These are phyloP conservation scores for Microtus richardsoni DNA, from an alignment of 2,113 vertebrate species.

Conservation along the genomic window DNA sequence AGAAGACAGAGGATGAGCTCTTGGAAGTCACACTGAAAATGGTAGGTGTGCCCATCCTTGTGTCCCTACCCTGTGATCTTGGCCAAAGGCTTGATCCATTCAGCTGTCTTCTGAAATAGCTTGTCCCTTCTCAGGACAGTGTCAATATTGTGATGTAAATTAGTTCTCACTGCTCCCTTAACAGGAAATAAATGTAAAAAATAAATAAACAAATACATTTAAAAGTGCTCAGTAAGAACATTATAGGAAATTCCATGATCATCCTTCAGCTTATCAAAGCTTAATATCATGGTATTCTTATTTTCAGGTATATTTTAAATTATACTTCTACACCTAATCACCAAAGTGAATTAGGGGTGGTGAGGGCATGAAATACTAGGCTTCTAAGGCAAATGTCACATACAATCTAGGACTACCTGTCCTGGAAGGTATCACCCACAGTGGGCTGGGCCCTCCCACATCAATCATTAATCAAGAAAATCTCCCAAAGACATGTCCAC, in stretches of 20 bases:
- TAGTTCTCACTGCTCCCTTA: background rate
- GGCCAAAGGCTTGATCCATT: background rate
- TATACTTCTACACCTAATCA: background rate
- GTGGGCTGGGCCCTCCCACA: background rate
- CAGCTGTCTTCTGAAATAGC: background rate
- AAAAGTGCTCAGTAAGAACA: background rate
- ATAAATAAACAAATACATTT: background rate
- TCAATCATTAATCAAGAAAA: background rate
- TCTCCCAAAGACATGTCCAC: background rate
- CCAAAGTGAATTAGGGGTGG: background rate
- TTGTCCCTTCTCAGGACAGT: background rate
- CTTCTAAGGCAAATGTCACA: background rate
- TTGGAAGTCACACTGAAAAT: background rate
- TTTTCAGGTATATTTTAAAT: background rate
- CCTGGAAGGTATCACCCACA: background rate
- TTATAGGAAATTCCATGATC: background rate
- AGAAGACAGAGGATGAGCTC: slow-evolving; percentile 71
- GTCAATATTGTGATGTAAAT: background rate
- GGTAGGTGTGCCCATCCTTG: background rate
- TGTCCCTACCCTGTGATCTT: rapidly evolving
- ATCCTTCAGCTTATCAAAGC: background rate
- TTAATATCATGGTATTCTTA: background rate
- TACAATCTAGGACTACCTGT: background rate
- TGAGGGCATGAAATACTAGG: background rate
- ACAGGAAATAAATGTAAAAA: background rate